A percentile compares a stretch with the other conserved stretches of the same genome.
These are phyloP conservation scores for Oryctolagus cuniculus DNA, from an alignment of 2,113 vertebrate species.

Conservation along the genomic window mOryCun1.1 NC_091437.1:48550001-48550500, in stretches of 20 bases:
- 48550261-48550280: neutral
- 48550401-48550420: neutral
- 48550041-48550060: neutral
- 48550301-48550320: neutral
- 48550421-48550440: neutral
- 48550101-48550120: neutral
- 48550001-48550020: neutral
- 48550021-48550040: constrained; percentile 6
- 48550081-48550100: neutral
- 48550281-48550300: neutral
- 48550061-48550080: neutral
- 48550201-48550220: neutral
- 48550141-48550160: neutral
- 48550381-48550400: neutral
- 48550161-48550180: constrained; percentile 13
- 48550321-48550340: neutral
- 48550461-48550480: neutral
- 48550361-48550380: neutral
- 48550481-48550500: neutral
- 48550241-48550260: neutral
- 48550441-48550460: neutral
- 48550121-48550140: neutral
- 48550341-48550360: neutral
- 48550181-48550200: neutral
- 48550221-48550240: neutral